Evolutionary conservation across 1,140 invertebrate genomes (phyloP).

Genomic region (Cephus cinctus): DNA sequence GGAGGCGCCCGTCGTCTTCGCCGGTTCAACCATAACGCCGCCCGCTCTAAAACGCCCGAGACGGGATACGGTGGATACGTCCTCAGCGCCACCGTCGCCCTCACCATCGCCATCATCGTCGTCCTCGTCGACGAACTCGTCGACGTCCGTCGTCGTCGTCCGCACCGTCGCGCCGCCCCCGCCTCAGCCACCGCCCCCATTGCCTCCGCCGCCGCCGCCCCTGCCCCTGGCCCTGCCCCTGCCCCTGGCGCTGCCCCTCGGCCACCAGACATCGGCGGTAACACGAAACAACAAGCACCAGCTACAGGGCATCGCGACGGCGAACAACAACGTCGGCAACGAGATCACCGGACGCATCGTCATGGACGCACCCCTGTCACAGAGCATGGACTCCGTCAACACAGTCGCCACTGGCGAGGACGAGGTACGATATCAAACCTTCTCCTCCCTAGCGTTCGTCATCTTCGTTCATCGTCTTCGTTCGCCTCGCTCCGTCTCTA

Average conservation of each 20-base stretch:
- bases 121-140: slow-evolving; percentile 12
- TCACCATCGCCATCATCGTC: slow-evolving; percentile 13
- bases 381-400: slow-evolving; percentile 92
- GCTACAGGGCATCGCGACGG: neutral
- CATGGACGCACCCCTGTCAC: slow-evolving; percentile 67
- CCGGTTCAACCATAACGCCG: slow-evolving; percentile 56
- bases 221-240: neutral
- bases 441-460: neutral
- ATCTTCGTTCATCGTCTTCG: slow-evolving; percentile 1
- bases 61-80: slow-evolving; percentile 56
- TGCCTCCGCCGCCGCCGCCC: slow-evolving; percentile 7
- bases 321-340: slow-evolving; percentile 43
- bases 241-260: neutral
- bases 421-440: slow-evolving; percentile 68
- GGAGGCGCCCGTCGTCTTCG: slow-evolving; percentile 56
- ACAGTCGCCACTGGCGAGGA: slow-evolving; percentile 83
- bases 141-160: no score
- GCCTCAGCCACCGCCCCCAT: slow-evolving; percentile 10
- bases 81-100: slow-evolving; percentile 48
- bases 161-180: slow-evolving; percentile 40
- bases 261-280: neutral
- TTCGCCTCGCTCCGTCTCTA: neutral
- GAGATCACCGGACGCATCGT: slow-evolving; percentile 50
- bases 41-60: slow-evolving; percentile 60
- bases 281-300: slow-evolving; percentile 13